Evolutionary conservation across 1,140 invertebrate species (phyloP).

Genomic region (Marisa cornuarietis): DNA sequence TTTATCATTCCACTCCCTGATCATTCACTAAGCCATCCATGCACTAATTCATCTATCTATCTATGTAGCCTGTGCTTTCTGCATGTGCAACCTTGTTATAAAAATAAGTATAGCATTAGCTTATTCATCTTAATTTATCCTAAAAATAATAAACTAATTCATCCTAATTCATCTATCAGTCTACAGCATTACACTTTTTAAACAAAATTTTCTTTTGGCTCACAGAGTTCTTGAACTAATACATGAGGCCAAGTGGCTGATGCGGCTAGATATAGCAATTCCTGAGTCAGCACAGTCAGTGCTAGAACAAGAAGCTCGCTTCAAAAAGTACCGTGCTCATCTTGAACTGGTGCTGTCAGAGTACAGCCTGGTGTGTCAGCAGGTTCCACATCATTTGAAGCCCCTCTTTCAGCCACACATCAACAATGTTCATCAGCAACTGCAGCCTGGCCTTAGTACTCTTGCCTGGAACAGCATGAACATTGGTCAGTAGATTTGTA

Average conservation of each 20-base stretch:
- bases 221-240: constrained; percentile 62
- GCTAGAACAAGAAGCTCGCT: constrained; percentile 60
- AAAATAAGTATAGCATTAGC: too few species aligned
- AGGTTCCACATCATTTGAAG: constrained; percentile 54
- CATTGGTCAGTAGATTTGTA: constrained; percentile 54
- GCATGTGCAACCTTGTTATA: too few species aligned
- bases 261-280: constrained; percentile 59
- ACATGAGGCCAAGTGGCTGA: constrained; percentile 65
- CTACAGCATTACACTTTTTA: too few species aligned
- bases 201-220: not conserved
- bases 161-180: too few species aligned
- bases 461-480: constrained; percentile 67
- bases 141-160: too few species aligned
- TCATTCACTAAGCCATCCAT: too few species aligned
- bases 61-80: too few species aligned
- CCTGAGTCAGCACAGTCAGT: constrained; percentile 59
- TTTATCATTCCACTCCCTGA: too few species aligned
- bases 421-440: constrained; percentile 55
- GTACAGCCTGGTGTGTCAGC: constrained; percentile 52
- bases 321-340: constrained; percentile 65
- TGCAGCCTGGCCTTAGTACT: constrained; percentile 62
- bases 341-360: constrained; percentile 59
- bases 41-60: too few species aligned
- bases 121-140: too few species aligned
- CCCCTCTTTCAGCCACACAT: constrained; percentile 59